These are phyloP conservation scores for Triplophysa tibetana DNA, from an alignment of 2,113 vertebrate genomes.

Conservation along the genomic window DNA sequence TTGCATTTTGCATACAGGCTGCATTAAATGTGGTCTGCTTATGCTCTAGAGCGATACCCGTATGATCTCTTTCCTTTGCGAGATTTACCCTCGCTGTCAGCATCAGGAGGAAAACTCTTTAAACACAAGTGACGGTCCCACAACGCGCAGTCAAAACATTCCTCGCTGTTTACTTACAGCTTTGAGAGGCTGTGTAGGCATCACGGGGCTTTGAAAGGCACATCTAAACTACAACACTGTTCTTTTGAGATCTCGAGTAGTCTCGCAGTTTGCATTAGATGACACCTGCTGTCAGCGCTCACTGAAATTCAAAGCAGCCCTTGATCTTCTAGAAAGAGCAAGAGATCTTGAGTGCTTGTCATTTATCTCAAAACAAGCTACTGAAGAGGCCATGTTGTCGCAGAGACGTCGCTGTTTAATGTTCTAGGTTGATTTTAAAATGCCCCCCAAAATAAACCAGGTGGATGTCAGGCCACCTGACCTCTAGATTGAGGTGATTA, in stretches of 20 bases:
- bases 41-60: neutral
- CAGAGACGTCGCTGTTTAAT: slow-evolving; percentile 64
- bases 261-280: slow-evolving; percentile 21
- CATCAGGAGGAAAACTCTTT: slow-evolving; percentile 21
- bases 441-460: slow-evolving; percentile 67
- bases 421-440: slow-evolving; percentile 63
- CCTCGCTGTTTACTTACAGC: slow-evolving; percentile 27
- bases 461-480: slow-evolving; percentile 48
- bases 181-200: slow-evolving; percentile 10
- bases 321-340: slow-evolving; percentile 37
- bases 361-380: slow-evolving; percentile 54
- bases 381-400: slow-evolving; percentile 55
- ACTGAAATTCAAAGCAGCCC: slow-evolving; percentile 10
- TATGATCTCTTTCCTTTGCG: slow-evolving; percentile 21
- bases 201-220: slow-evolving; percentile 28
- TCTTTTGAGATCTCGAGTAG: slow-evolving; percentile 27
- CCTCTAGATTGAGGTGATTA: slow-evolving; percentile 56
- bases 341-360: slow-evolving; percentile 53
- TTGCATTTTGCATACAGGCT: neutral
- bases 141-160: slow-evolving; percentile 29
- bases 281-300: neutral
- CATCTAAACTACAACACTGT: slow-evolving; percentile 26
- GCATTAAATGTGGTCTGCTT: slow-evolving; percentile 8
- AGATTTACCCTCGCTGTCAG: slow-evolving; percentile 26
- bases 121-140: slow-evolving; percentile 39